These are phyloP conservation scores for Nasonia oneida DNA, from an alignment of 2,888 invertebrate species.

Conservation along the genomic window DNA sequence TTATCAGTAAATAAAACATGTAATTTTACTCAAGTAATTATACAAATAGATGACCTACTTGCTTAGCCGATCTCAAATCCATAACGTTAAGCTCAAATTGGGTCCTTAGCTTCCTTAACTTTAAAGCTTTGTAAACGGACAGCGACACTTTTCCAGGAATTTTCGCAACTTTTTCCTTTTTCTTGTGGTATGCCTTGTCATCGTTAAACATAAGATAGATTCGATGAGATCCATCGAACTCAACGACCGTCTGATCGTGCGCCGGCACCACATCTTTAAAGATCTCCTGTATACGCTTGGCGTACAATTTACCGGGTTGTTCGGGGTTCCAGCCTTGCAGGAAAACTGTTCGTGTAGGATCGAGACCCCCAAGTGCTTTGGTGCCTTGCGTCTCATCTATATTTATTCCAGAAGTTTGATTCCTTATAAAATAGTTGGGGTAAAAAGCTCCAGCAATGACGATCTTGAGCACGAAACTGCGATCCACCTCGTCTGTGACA, in stretches of 20 bases:
- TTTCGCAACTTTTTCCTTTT: constrained; percentile 27
- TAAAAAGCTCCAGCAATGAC: constrained; percentile 94
- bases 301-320: constrained; percentile 87
- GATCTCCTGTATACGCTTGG: constrained; percentile 83
- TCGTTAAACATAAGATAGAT: constrained; percentile 85
- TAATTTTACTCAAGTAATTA: not conserved
- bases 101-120: constrained; percentile 48
- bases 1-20: not conserved
- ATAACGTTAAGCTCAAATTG: constrained; percentile 81
- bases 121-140: constrained; percentile 76
- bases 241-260: constrained; percentile 74
- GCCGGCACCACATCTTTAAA: constrained; percentile 78
- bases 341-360: constrained; percentile 89
- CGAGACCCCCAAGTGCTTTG: constrained; percentile 85
- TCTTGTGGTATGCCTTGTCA: constrained; percentile 70
- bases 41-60: constrained; percentile 38
- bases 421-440: constrained; percentile 91
- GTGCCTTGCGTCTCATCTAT: constrained; percentile 82
- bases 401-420: constrained; percentile 80
- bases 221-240: constrained; percentile 81
- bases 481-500: constrained; percentile 80
- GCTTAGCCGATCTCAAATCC: constrained; percentile 55
- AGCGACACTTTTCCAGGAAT: constrained; percentile 73
- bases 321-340: constrained; percentile 80
- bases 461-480: constrained; percentile 85